Evolutionary conservation across 2,113 vertebrate genomes (phyloP).

Genomic region (Pseudonaja textilis): DNA sequence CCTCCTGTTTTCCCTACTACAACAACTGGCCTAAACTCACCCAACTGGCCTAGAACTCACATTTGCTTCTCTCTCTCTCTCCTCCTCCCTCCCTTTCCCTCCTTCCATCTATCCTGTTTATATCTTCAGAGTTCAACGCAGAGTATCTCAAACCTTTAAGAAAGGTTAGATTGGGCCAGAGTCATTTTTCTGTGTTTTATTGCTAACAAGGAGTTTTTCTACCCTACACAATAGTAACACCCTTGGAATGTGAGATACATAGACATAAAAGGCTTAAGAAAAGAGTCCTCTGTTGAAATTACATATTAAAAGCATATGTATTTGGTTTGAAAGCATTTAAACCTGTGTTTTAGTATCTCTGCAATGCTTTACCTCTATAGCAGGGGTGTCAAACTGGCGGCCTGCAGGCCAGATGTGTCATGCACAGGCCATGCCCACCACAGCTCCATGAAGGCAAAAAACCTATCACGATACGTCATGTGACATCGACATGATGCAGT

Average conservation of each 20-base stretch:
- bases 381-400: not conserved
- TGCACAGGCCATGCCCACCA: no score
- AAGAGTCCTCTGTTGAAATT: not conserved
- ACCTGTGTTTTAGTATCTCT: not conserved
- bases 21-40: not conserved
- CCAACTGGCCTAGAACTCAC: not conserved
- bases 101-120: not conserved
- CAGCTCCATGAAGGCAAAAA: no score
- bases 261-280: not conserved
- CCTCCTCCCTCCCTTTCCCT: not conserved
- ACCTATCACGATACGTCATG: no score
- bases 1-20: not conserved
- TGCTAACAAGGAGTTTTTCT: not conserved
- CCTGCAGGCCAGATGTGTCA: no score
- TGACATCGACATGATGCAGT: no score
- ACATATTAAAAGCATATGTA: not conserved
- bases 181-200: not conserved
- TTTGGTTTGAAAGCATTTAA: not conserved
- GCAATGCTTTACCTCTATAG: not conserved
- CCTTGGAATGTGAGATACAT: not conserved
- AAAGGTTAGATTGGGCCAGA: not conserved
- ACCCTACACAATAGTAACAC: not conserved
- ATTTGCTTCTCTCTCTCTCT: not conserved
- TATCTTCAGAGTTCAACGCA: not conserved
- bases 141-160: not conserved